These are phyloP conservation scores for Oriolus oriolus DNA, from an alignment of 2,113 vertebrate species.

Conservation along the genomic window DNA sequence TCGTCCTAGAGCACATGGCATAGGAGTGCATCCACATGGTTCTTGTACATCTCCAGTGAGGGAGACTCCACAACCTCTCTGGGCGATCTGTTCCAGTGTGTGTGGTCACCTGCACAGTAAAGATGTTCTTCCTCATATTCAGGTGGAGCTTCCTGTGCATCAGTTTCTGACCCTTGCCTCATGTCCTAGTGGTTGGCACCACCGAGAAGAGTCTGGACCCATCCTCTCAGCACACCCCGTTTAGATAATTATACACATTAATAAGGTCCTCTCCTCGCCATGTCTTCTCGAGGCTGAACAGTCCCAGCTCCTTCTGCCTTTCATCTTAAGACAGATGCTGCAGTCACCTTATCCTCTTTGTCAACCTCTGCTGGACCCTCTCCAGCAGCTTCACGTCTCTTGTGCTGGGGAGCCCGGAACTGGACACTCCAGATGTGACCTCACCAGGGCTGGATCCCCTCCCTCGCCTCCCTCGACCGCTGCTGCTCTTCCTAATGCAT, in stretches of 20 bases:
- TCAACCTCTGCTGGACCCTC: background rate
- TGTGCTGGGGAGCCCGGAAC: background rate
- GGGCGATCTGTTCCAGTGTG: background rate
- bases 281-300: background rate
- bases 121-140: background rate
- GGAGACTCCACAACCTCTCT: background rate
- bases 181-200: background rate
- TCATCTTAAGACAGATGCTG: background rate
- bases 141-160: background rate
- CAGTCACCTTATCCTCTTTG: background rate
- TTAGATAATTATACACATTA: background rate
- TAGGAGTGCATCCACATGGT: background rate
- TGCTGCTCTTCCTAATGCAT: background rate
- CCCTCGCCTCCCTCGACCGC: background rate
- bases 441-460: background rate
- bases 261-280: background rate
- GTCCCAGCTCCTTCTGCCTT: background rate
- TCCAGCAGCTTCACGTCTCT: background rate
- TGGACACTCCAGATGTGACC: background rate
- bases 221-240: accelerated
- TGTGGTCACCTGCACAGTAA: background rate
- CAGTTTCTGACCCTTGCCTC: background rate
- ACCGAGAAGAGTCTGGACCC: too few relatives aligned
- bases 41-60: background rate
- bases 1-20: background rate